Percentiles rank a stretch among this genome's conserved stretches.
Evolutionary conservation across 2,113 vertebrate genomes (phyloP).

Genomic region (Tychaedon coryphoeus): DNA sequence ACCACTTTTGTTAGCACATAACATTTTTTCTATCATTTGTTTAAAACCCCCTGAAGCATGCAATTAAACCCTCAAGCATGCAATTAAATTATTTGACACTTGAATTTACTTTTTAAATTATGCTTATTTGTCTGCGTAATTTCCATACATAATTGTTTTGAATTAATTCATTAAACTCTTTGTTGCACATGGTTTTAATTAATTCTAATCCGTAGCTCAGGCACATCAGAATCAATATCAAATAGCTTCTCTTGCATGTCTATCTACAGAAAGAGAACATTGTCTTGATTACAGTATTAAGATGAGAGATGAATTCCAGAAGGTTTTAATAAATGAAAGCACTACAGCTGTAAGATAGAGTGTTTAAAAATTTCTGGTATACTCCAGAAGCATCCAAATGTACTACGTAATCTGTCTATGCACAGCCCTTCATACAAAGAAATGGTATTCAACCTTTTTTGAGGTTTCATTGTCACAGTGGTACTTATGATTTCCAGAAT

Average conservation of each 20-base stretch:
- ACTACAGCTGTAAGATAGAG: neutral
- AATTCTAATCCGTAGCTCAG: neutral
- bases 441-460: neutral
- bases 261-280: neutral
- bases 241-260: neutral
- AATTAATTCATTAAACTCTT: constrained; percentile 7
- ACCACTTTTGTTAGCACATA: neutral
- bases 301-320: neutral
- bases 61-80: neutral
- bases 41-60: neutral
- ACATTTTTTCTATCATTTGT: neutral
- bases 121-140: neutral
- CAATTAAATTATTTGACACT: constrained; percentile 28
- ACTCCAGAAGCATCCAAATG: neutral
- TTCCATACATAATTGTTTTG: constrained; percentile 15
- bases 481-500: neutral
- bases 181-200: neutral
- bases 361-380: neutral
- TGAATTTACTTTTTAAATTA: constrained; percentile 6
- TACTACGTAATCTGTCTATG: neutral
- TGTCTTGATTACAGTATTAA: neutral
- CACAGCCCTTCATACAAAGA: neutral
- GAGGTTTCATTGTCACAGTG: neutral
- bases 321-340: neutral
- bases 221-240: neutral